These are phyloP conservation scores for Eristalinus aeneus DNA, from an alignment of 2,888 invertebrate species.

Conservation along the genomic window DNA sequence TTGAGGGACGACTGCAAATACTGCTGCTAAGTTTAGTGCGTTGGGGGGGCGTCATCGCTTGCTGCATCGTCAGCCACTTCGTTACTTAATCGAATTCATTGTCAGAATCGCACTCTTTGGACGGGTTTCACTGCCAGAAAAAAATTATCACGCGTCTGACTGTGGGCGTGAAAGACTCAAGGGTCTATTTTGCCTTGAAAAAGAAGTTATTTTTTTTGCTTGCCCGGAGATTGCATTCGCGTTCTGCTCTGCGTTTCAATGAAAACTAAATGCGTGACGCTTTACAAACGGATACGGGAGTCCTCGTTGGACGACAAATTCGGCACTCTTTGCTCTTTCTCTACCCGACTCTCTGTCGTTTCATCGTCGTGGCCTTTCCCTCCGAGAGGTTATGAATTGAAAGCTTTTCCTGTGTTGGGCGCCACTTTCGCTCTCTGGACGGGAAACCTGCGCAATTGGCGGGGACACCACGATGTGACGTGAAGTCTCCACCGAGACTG, in stretches of 20 bases:
- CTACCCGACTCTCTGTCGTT: not conserved
- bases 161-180: not conserved
- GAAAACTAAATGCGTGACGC: conserved; percentile 74
- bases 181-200: not conserved
- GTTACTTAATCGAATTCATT: not conserved
- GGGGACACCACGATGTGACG: conserved; percentile 36
- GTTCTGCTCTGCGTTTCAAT: conserved; percentile 75
- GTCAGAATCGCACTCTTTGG: not conserved
- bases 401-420: conserved; percentile 56
- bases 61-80: not conserved
- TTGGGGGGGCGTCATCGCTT: no score
- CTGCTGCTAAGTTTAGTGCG: not conserved
- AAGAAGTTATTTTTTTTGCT: not conserved
- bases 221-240: conserved; percentile 63
- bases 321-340: conserved; percentile 23
- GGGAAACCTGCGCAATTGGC: conserved; percentile 42
- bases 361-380: not conserved
- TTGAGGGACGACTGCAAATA: not conserved
- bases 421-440: conserved; percentile 14
- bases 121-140: no score
- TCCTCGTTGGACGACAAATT: not conserved
- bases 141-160: no score
- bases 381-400: conserved; percentile 46
- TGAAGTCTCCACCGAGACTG: conserved; percentile 35
- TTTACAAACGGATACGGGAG: conserved; percentile 44